Evolutionary conservation across 2,797 vertebrate genomes (phyloP).

Genomic region (Hephaestus fuliginosus): DNA sequence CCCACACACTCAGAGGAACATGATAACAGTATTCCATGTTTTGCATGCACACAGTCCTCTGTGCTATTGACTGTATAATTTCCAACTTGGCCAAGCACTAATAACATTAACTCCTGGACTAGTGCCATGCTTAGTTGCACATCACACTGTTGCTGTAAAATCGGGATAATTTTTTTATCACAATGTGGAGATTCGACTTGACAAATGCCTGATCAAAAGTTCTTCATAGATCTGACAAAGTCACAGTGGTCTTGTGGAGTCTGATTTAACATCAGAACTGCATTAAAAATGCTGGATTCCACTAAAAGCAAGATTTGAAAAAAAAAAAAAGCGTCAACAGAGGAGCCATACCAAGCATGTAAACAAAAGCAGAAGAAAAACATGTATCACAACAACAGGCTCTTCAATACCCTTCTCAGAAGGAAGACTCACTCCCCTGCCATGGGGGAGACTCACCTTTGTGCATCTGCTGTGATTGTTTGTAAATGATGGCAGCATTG

Average conservation of each 20-base stretch:
- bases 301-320: not conserved
- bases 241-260: not conserved
- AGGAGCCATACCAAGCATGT: constrained; percentile 16
- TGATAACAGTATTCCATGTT: not conserved
- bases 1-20: not conserved
- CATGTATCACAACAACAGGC: constrained; percentile 47
- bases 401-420: constrained; percentile 47
- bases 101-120: not conserved
- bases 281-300: not conserved
- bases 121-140: not conserved
- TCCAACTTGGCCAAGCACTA: not conserved
- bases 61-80: not conserved
- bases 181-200: not conserved
- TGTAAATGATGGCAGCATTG: constrained; percentile 70
- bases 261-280: constrained; percentile 1
- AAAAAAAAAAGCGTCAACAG: not conserved
- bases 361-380: constrained; percentile 45
- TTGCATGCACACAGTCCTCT: constrained; percentile 8
- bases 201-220: not conserved
- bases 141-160: not conserved
- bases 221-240: not conserved
- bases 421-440: constrained; percentile 45
- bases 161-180: not conserved
- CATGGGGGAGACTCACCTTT: constrained; percentile 53
- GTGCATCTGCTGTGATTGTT: constrained; percentile 62